These are phyloP conservation scores for Ispidina lecontei DNA, from an alignment of 2,797 vertebrate species.

Conservation along the genomic window DNA sequence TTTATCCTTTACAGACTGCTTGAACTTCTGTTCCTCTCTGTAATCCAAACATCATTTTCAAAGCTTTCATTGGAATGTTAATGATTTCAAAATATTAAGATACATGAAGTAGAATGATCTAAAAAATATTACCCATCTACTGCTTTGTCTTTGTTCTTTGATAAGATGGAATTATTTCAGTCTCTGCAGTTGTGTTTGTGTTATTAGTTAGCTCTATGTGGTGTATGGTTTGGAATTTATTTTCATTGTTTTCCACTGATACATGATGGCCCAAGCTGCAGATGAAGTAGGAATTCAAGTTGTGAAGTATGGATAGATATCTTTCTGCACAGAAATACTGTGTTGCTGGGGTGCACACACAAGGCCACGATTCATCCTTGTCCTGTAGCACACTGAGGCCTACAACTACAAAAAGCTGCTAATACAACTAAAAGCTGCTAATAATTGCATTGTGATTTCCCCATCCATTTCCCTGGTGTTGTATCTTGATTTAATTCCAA, in stretches of 20 bases:
- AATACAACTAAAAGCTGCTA: no score
- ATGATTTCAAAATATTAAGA: slow-evolving; percentile 7
- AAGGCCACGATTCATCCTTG: neutral
- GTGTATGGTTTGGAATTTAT: neutral
- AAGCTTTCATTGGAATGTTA: neutral
- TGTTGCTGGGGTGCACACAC: neutral
- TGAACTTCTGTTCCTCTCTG: neutral
- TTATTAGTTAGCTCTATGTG: neutral
- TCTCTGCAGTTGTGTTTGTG: neutral
- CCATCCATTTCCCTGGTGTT: neutral
- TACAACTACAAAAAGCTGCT: neutral
- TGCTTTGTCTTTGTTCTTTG: neutral
- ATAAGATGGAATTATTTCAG: neutral
- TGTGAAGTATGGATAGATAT: neutral
- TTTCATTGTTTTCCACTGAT: neutral
- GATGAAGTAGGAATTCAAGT: neutral
- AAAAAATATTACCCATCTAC: neutral
- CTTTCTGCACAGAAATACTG: neutral
- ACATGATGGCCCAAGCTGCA: neutral
- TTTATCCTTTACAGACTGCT: neutral
- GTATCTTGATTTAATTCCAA: neutral
- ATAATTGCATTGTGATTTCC: neutral
- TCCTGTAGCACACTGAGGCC: neutral
- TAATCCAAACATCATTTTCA: neutral
- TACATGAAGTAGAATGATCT: neutral